Conservation (phyloP, 2,888 invertebrate species). For the Archips crataeganus region DNA sequence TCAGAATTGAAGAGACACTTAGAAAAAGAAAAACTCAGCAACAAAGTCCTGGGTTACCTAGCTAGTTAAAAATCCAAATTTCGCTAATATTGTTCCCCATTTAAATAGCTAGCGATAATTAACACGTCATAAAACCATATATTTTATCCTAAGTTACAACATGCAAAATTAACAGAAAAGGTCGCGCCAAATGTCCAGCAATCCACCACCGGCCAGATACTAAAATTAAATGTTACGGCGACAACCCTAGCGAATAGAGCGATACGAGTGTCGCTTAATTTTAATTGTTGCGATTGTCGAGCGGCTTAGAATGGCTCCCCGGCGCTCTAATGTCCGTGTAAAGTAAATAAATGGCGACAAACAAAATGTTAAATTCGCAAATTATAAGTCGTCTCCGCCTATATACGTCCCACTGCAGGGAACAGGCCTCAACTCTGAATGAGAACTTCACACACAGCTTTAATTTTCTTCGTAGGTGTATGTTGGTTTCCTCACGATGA, state of each 20-base stretch:
- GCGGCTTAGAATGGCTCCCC: slow-evolving; percentile 12
- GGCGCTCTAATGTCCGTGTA: slow-evolving; percentile 15
- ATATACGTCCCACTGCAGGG: too few relatives aligned
- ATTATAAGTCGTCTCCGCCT: too few relatives aligned
- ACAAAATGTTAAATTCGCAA: too few relatives aligned
- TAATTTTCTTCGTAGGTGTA: too few relatives aligned
- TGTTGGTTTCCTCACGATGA: too few relatives aligned
- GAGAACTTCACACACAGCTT: too few relatives aligned
- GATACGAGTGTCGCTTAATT: slow-evolving; percentile 29
- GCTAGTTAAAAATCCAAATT: too few relatives aligned
- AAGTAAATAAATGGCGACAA: slow-evolving; percentile 10
- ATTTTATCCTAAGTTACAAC: background rate
- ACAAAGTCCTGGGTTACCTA: too few relatives aligned
- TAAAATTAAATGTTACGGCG: slow-evolving; percentile 32
- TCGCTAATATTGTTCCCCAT: too few relatives aligned
- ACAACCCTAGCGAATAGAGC: slow-evolving; percentile 33
- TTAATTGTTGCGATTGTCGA: slow-evolving; percentile 29
- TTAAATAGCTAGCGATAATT: background rate
- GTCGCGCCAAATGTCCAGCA: slow-evolving; percentile 12
- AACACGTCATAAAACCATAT: background rate
- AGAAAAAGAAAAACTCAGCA: too few relatives aligned
- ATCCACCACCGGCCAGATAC: slow-evolving; percentile 17
- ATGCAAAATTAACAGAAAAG: slow-evolving; percentile 12
- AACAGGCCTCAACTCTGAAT: too few relatives aligned
- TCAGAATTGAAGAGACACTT: too few relatives aligned